A percentile compares a stretch with the other conserved stretches of the same genome.
Evolutionary conservation across 2,888 invertebrate species (phyloP).

Genomic region (Poecilus cupreus): DNA sequence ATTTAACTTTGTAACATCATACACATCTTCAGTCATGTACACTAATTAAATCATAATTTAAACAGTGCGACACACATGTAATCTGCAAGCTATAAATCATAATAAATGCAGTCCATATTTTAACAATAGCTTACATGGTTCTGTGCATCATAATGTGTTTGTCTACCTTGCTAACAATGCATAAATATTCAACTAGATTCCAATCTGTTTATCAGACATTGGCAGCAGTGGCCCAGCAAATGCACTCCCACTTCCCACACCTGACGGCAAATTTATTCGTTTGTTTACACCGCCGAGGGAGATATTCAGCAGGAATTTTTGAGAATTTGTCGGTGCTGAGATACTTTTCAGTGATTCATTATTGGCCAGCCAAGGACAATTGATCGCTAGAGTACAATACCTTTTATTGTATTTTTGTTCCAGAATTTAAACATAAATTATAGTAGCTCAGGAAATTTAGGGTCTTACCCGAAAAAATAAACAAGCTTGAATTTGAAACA

Average conservation of each 20-base stretch:
- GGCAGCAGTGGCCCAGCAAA: background rate
- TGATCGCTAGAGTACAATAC: no score
- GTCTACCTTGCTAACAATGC: background rate
- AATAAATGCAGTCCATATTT: background rate
- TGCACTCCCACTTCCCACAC: background rate
- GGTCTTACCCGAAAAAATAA: no score
- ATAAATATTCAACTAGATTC: slow-evolving; percentile 23
- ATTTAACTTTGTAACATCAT: no score
- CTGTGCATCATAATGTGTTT: background rate
- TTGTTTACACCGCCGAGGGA: background rate
- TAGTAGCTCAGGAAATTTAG: no score
- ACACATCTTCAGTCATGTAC: no score
- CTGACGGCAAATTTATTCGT: background rate
- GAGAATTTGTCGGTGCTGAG: background rate
- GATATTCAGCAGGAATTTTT: background rate
- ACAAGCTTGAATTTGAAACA: no score
- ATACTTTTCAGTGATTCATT: background rate
- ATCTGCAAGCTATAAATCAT: no score
- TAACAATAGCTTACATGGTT: background rate
- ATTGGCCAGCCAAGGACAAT: background rate
- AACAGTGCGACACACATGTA: no score
- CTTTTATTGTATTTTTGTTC: no score
- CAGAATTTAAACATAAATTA: no score
- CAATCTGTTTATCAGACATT: slow-evolving; percentile 9
- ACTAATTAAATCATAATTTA: no score